Evolutionary conservation across 1,140 invertebrate genomes (phyloP).

Genomic region (Atta colombica): DNA sequence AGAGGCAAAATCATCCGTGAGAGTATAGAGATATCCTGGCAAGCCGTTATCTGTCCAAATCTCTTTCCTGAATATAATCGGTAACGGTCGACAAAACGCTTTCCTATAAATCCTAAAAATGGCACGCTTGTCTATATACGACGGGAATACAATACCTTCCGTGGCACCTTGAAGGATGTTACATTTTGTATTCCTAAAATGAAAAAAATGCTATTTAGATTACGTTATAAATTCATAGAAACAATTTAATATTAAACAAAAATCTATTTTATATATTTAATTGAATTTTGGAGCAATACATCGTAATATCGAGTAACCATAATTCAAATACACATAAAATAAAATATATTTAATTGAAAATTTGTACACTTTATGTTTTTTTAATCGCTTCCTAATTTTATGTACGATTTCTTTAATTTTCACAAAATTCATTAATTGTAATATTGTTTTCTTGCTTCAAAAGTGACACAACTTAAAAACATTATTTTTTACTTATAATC

Average conservation of each 20-base stretch:
- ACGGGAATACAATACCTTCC: slow-evolving; percentile 89
- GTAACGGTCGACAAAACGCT: slow-evolving; percentile 90
- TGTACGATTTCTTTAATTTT: background rate
- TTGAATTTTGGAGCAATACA: background rate
- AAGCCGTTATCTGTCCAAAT: slow-evolving; percentile 80
- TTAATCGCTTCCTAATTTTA: background rate
- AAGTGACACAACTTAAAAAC: no score
- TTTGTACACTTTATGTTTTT: background rate
- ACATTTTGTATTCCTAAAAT: slow-evolving; percentile 86
- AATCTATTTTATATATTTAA: no score
- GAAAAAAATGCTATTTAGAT: background rate
- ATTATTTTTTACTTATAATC: no score
- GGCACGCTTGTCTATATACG: slow-evolving; percentile 86
- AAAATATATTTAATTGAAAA: background rate
- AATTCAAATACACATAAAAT: background rate
- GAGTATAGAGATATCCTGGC: slow-evolving; percentile 83
- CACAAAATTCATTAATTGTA: background rate
- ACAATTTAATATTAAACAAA: slow-evolving; percentile 8
- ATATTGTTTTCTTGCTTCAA: background rate
- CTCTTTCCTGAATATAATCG: slow-evolving; percentile 86
- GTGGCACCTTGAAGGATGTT: slow-evolving; percentile 87
- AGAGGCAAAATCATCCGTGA: slow-evolving; percentile 88
- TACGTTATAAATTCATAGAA: background rate
- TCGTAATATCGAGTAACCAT: background rate
- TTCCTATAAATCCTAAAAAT: slow-evolving; percentile 89